Base-by-base conservation (phyloP, 1,140 invertebrate species). In the Patella vulgata region DNA sequence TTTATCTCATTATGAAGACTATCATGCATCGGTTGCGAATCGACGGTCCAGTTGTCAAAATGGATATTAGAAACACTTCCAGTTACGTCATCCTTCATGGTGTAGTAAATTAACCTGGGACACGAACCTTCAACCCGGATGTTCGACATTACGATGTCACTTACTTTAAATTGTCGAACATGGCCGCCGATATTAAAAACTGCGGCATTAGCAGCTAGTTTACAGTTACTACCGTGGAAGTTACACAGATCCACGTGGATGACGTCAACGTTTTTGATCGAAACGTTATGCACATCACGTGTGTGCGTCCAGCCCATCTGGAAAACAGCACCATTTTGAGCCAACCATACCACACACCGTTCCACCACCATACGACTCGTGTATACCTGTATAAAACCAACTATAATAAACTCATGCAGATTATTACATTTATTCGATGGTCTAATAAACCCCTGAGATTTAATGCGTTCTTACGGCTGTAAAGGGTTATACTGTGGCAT, bases 221-320 rank as follows among this genome's bases (percentile, higher is more conserved):
- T 12, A 25, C 62, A 64, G 48, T 59, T 46, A 28, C 54, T 39
- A 25, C 48, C 56, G 9, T 59, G 23, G 40, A 59, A 59, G 0
- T 55, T 30, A 31, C 62, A 64, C 62, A 55, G 59, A 27, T 64
- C 62, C 4, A 50, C 54, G 33, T 64, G 62, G 21, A 64, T 64
- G 5, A 64, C 31, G 47, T 64, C 62, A n/a, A 64, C 47, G 40
- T 64, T 56, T 12, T n/a, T 51, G 12, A 64, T 30, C 14, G 12
- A 28, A 2, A 64, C 50, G n/a, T 59, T 27, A 6, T 53, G 47
- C 19, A 59, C 53, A 30, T 64, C 25, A 14, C 56, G 5, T n/a
- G 14, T 21, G 12, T 19, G 11, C 62, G 55, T 59, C 62, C 62
- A 64, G 2, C 62, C 55, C 19, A 42, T 53, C 31, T 64, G 62